A percentile compares a stretch with the other conserved stretches of the same genome.
Evolutionary conservation across 37 sponge, comb jelly and placozoan genomes (phyloP).

Genomic region (Axinella damicornis): DNA sequence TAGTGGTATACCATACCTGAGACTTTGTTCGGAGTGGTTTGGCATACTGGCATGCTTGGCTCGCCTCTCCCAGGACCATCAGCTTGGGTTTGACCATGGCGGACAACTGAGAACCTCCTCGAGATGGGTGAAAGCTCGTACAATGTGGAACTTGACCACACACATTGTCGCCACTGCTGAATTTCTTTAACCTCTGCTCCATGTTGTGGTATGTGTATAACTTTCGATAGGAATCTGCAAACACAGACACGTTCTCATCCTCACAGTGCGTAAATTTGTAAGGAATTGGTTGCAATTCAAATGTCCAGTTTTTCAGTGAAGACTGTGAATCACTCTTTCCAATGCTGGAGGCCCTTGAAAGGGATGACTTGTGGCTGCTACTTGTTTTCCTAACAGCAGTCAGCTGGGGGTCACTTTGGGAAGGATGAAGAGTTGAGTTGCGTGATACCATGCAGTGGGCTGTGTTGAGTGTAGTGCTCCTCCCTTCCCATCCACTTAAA

Average conservation of each 20-base stretch:
- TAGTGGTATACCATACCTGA: not conserved
- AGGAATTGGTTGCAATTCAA: not conserved
- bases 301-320: not conserved
- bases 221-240: constrained; percentile 34
- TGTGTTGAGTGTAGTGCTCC: too few relatives aligned
- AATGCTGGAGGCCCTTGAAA: not conserved
- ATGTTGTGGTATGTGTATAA: constrained; percentile 54
- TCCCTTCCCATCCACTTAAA: too few relatives aligned
- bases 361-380: too few relatives aligned
- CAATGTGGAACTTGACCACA: not conserved
- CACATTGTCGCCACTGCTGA: too few relatives aligned
- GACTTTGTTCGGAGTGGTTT: not conserved
- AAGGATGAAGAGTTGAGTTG: too few relatives aligned
- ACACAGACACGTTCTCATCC: constrained; percentile 4
- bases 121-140: too few relatives aligned
- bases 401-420: too few relatives aligned
- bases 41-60: not conserved
- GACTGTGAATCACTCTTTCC: constrained; percentile 3
- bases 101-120: not conserved
- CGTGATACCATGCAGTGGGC: too few relatives aligned
- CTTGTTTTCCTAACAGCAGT: too few relatives aligned
- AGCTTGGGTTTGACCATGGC: constrained; percentile 23
- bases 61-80: constrained; percentile 12
- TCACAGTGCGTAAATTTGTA: constrained; percentile 5
- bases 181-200: constrained; percentile 6